phyloP scores from a whole-genome alignment of 2,797 vertebrate species.

The Bovichtus diacanthus region DNA sequence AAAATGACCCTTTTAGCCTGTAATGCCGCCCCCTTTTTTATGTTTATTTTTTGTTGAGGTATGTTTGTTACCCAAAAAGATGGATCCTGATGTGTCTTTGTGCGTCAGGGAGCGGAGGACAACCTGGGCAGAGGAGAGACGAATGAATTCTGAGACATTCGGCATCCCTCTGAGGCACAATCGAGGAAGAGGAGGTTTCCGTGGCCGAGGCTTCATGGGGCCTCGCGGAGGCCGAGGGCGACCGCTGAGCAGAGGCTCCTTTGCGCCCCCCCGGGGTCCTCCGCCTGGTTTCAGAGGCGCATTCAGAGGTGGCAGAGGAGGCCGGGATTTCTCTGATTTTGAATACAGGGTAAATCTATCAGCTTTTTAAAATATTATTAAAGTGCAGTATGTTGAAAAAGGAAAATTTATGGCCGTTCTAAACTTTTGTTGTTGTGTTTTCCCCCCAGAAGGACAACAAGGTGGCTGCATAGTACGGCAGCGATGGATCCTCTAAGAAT shows the following conservation, averaged over 20 bases:
- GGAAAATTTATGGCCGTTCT: accelerated
- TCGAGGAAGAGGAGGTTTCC: constrained; percentile 91
- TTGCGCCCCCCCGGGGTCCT: constrained; percentile 82
- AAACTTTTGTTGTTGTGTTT: not conserved
- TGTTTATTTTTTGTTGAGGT: not conserved
- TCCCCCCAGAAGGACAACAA: constrained; percentile 95
- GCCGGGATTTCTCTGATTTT: constrained; percentile 94
- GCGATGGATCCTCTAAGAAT: constrained; percentile 75
- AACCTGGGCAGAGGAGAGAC: constrained; percentile 97
- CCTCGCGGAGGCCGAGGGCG: constrained; percentile 93
- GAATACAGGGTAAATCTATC: constrained; percentile 92
- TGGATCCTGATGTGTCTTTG: constrained; percentile 15
- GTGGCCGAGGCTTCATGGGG: constrained; percentile 90
- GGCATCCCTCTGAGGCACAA: constrained; percentile 93
- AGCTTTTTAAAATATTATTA: not conserved
- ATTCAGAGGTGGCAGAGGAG: constrained; percentile 91
- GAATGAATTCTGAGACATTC: constrained; percentile 96
- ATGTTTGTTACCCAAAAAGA: not conserved
- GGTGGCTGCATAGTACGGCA: constrained; percentile 91
- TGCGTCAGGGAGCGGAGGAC: constrained; percentile 90
- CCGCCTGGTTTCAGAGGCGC: constrained; percentile 90
- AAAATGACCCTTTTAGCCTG: accelerated
- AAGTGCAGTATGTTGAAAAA: not conserved
- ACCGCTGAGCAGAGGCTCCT: constrained; percentile 84
- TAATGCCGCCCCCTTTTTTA: not conserved